Evolutionary conservation across 2,797 vertebrate species (phyloP).

Genomic region (Merluccius polli): DNA sequence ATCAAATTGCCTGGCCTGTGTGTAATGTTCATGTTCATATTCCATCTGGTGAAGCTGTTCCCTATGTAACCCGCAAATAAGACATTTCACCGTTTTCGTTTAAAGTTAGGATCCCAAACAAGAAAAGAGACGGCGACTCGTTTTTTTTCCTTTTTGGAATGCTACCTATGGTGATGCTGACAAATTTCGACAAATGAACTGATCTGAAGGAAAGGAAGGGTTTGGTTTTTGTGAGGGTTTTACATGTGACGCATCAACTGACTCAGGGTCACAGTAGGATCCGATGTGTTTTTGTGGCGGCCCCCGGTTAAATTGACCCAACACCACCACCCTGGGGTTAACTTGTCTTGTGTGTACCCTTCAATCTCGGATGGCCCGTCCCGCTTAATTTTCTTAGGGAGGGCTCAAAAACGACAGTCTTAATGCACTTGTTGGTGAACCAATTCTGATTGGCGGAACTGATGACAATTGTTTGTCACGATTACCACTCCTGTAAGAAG

Average conservation of each 20-base stretch:
- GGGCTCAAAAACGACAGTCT: background rate
- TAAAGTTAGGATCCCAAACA: background rate
- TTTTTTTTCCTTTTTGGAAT: background rate
- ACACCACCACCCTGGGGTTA: background rate
- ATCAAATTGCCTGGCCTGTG: slow-evolving; percentile 15
- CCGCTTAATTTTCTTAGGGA: no score
- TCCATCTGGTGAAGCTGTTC: slow-evolving; percentile 10
- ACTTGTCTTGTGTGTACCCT: background rate
- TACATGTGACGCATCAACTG: no score
- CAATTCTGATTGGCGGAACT: slow-evolving; percentile 4
- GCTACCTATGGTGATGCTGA: background rate
- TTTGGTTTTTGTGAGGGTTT: no score
- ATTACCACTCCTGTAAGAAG: slow-evolving; percentile 46
- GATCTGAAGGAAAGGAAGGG: no score
- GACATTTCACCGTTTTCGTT: background rate
- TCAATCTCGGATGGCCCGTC: background rate
- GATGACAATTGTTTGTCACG: slow-evolving; percentile 14
- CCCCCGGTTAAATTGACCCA: no score
- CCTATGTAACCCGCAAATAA: background rate
- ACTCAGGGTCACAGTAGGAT: no score
- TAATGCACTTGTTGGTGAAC: slow-evolving; percentile 11
- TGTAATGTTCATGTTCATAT: background rate
- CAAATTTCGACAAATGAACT: no score
- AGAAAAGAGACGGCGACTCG: background rate
- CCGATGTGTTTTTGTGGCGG: no score